Base-by-base conservation (phyloP, 2,888 invertebrate genomes). In the Axea sp. region DNA sequence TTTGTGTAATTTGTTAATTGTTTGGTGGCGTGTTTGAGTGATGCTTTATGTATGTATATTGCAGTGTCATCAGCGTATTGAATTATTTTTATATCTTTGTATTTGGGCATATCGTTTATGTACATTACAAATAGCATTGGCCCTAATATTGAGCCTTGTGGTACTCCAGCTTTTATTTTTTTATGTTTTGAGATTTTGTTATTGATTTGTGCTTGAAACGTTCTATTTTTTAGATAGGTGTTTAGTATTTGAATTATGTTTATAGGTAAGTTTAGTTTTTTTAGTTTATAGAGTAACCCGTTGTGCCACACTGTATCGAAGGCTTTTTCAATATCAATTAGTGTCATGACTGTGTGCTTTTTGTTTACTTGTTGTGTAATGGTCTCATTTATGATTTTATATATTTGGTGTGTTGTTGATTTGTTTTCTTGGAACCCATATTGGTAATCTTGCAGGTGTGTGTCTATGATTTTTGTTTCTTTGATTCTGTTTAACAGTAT, bases 401-500 rank as follows among this genome's bases (percentile, higher is more conserved):
- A 6, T 24, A 41, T 1, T 41, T 41, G 41, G 11, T 41, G 22
- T 5, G n/a, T n/a, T 9, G 41, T 41, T 5, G 11, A 9, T 9
- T 6, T 9, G 1, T 24, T 22, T 1, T 11, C 7, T 12, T 24
- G 3, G n/a, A 41, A 41, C 0, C 41, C 41, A 7, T 7, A 41
- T 24, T 41, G 22, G 2, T 41, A 11, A 11, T 22, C 9, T 11
- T 11, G 22, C 1, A 24, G 6, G 0, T 2, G 1, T 6, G 11
- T 5, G 6, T 41, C 14, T 4, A 41, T 11, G 9, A 41, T 1
- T 19, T 73, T 43, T n/a, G 39, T 35, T 0, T 7, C 4, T 33
- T 73, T 49, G 4, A 82, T 24, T 37, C 73, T 39, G 3, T 62
- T 62, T 2, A 74, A 14, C 2, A 78, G 31, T 3, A 78, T 49